Conservation (phyloP, 2,888 invertebrate genomes). For the Carcina quercana region DNA sequence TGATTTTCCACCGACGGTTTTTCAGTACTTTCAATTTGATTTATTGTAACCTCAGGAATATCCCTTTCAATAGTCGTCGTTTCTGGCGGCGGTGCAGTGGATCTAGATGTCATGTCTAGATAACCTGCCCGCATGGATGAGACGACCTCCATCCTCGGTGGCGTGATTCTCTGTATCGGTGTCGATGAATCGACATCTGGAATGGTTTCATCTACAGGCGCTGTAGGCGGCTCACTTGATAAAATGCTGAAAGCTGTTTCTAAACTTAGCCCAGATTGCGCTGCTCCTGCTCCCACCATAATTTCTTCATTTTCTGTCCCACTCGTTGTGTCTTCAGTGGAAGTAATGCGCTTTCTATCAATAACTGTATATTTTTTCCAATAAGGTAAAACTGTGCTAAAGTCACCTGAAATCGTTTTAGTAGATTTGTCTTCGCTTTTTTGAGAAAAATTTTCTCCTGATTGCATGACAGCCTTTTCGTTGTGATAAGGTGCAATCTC, state of each 20-base stretch:
- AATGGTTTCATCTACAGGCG: no score
- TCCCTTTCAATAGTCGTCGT: background rate
- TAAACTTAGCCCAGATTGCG: conserved; percentile 23
- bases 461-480: no score
- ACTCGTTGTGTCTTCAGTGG: conserved; percentile 17
- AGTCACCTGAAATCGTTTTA: conserved; percentile 7
- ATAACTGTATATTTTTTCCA: conserved; percentile 38
- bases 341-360: conserved; percentile 28
- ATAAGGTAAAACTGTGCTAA: conserved; percentile 18
- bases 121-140: conserved; percentile 50
- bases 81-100: conserved; percentile 7
- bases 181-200: background rate
- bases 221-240: conserved; percentile 29
- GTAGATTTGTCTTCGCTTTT: no score
- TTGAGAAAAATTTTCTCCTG: no score
- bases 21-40: conserved; percentile 3
- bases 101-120: conserved; percentile 38
- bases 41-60: background rate
- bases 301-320: conserved; percentile 21
- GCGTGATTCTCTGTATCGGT: background rate
- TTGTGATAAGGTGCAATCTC: no score
- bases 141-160: conserved; percentile 26
- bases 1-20: conserved; percentile 11
- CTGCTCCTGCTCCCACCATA: conserved; percentile 28
- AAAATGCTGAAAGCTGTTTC: conserved; percentile 25